A percentile compares a stretch with the other conserved stretches of the same genome.
phyloP scores from a whole-genome alignment of 2,797 vertebrate genomes.

The Thamnophis elegans region DNA sequence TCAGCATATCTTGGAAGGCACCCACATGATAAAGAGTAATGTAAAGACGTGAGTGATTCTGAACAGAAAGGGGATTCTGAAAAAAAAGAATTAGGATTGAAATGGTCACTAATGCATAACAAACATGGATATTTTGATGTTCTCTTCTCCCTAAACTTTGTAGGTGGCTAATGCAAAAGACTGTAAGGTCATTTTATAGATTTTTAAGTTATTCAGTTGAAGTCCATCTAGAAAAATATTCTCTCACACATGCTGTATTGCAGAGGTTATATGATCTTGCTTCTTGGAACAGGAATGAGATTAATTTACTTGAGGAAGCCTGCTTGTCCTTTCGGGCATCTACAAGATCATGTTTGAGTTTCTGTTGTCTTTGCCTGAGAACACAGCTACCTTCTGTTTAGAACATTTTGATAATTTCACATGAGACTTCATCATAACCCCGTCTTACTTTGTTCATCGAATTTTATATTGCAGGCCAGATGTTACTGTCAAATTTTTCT shows the following conservation, averaged over 20 bases:
- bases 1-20: background rate
- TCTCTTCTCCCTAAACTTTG: background rate
- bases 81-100: background rate
- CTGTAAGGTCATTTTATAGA: background rate
- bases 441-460: background rate
- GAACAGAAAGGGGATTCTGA: background rate
- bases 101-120: background rate
- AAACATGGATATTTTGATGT: background rate
- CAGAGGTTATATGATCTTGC: background rate
- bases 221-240: background rate
- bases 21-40: background rate
- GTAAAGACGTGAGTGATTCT: background rate
- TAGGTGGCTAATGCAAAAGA: background rate
- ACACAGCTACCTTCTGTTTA: background rate
- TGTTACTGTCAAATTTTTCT: background rate
- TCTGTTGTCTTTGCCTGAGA: background rate
- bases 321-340: background rate
- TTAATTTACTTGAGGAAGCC: background rate
- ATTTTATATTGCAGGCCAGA: background rate
- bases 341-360: background rate
- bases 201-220: background rate
- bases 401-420: background rate
- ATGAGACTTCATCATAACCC: background rate
- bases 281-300: background rate
- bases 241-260: background rate